These are phyloP conservation scores for Steinernema feltiae DNA, from an alignment of 1,140 invertebrate species.

Conservation along the genomic window DNA sequence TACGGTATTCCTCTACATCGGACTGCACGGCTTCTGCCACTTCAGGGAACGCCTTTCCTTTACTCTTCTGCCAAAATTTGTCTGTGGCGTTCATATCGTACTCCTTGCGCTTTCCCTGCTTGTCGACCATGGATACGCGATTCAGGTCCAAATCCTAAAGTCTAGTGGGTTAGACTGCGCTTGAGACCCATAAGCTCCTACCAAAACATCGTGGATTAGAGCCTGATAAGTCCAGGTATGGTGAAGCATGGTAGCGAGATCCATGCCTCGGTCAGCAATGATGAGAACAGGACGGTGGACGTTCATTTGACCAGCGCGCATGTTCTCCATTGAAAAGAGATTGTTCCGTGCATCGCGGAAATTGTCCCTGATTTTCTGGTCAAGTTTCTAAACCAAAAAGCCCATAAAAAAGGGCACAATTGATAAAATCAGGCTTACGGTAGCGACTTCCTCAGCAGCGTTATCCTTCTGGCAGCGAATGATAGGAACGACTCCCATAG, in stretches of 20 bases:
- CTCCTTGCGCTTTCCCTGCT: slow-evolving; percentile 66
- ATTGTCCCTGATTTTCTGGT: slow-evolving; percentile 94
- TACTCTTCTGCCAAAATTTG: slow-evolving; percentile 83
- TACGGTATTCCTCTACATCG: slow-evolving; percentile 86
- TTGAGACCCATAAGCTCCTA: too few species aligned
- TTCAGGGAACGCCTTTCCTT: slow-evolving; percentile 83
- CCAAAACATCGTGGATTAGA: slow-evolving; percentile 68
- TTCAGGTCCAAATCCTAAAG: slow-evolving; percentile 86
- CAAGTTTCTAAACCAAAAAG: slow-evolving; percentile 68
- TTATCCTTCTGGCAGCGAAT: slow-evolving; percentile 86
- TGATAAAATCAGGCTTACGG: slow-evolving; percentile 57
- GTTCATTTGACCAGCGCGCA: slow-evolving; percentile 51
- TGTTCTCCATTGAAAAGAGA: slow-evolving; percentile 72
- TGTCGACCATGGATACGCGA: slow-evolving; percentile 74
- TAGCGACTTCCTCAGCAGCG: slow-evolving; percentile 94
- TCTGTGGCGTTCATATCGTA: slow-evolving; percentile 84
- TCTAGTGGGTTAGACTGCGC: too few species aligned
- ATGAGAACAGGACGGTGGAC: slow-evolving; percentile 65
- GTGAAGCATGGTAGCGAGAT: slow-evolving; percentile 92
- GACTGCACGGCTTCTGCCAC: slow-evolving; percentile 97
- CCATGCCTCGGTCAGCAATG: slow-evolving; percentile 85
- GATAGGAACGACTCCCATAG: slow-evolving; percentile 84
- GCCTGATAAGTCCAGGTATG: slow-evolving; percentile 99
- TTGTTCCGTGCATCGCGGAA: slow-evolving; percentile 90
- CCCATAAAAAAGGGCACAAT: neutral